Base-by-base conservation (phyloP, 2,888 invertebrate genomes). In the Pogonocherus hispidulus region DNA sequence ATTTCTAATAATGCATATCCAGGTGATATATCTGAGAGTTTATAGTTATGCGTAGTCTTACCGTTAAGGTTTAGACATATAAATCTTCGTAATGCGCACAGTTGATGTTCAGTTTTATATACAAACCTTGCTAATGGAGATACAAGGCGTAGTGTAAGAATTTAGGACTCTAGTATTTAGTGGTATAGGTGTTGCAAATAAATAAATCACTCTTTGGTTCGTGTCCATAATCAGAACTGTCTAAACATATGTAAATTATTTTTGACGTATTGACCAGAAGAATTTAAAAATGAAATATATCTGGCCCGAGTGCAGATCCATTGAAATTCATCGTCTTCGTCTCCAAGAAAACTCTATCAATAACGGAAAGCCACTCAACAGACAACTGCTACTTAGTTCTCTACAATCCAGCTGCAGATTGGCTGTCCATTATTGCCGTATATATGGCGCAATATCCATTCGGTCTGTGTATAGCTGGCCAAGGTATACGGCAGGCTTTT, bases 361-460 rank as follows among this genome's bases (percentile, higher is more conserved):
- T 22, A 51, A 49, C 23, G 23, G 23, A 16, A 19, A 47, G 47
- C n/a, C 18, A 51, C 49, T 51, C 22, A 6, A 22, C 16, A 51
- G 49, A 51, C 49, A 51, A 51, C 23, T 51, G 49, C 23, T 51
- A 51, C 49, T 23, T 51, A 51, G 23, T 22, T 51, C 23, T 23
- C 22, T 51, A 22, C 22, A 51, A 51, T 51, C 23, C 49, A 23
- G 49, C 22, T 23, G 49, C 22, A 51, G 60, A 47, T 32, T 47
- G 67, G 66, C 67, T 63, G 67, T 71, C 69, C 64, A 67, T 71
- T 71, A 71, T 66, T 54, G 62, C 51, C 69, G 68, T 71, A 63
- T 79, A 77, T 78, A 79, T 79, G 79, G 79, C 75, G 78, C 80
- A 79, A 80, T 80, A 80, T 80, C 80, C 80, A 80, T 80, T 80